These are phyloP conservation scores for Sebastes baramenuke DNA, from an alignment of 2,797 vertebrate species.

Conservation along the genomic window DNA sequence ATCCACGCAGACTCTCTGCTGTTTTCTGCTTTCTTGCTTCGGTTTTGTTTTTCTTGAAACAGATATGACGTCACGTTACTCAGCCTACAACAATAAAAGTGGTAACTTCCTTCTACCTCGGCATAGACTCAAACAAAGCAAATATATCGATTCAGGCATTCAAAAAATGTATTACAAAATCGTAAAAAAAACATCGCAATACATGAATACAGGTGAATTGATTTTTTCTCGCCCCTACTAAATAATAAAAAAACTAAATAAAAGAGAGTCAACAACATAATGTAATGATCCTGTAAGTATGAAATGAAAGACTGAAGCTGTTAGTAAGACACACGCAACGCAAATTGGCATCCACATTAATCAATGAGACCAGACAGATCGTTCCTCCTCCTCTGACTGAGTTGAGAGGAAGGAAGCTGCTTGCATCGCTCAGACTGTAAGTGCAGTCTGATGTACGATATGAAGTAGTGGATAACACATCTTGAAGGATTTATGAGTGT, in stretches of 20 bases:
- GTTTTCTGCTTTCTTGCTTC: no score
- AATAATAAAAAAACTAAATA: not conserved
- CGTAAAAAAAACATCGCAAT: no score
- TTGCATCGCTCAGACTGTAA: constrained; percentile 26
- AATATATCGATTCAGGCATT: no score
- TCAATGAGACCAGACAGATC: constrained; percentile 1
- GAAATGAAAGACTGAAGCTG: not conserved
- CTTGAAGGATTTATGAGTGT: constrained; percentile 33
- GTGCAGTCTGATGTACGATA: constrained; percentile 33
- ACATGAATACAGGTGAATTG: no score
- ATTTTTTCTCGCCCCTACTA: no score
- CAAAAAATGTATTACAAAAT: no score
- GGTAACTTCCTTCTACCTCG: no score
- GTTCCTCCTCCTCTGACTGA: not conserved
- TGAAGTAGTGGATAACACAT: not conserved
- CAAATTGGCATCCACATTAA: constrained; percentile 15
- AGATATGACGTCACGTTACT: no score
- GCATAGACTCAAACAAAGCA: no score
- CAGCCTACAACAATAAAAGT: no score
- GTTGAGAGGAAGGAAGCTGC: not conserved
- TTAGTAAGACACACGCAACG: not conserved
- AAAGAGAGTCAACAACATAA: not conserved
- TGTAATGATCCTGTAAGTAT: not conserved
- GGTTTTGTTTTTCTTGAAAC: no score
- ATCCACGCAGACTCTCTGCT: no score